Evolutionary conservation across 1,140 invertebrate genomes (phyloP).

Genomic region (Lucilia cuprina): DNA sequence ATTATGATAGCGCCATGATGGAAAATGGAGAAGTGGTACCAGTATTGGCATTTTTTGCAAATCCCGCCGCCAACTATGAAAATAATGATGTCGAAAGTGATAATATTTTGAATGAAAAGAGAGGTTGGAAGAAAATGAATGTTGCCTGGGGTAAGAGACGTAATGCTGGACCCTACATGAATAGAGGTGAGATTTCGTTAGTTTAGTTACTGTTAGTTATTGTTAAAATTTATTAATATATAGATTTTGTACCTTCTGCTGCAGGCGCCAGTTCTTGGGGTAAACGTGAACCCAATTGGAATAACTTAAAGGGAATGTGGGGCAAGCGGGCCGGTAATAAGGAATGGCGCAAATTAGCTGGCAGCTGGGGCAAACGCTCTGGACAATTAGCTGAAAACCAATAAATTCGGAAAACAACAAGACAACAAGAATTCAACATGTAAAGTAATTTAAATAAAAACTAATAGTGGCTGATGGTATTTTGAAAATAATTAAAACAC

Average conservation of each 20-base stretch:
- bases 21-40: slow-evolving; percentile 26
- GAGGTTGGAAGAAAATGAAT: slow-evolving; percentile 70
- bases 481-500: neutral
- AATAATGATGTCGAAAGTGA: slow-evolving; percentile 35
- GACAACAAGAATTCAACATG: neutral
- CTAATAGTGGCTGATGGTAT: neutral
- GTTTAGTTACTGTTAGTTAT: neutral
- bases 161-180: slow-evolving; percentile 65
- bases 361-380: slow-evolving; percentile 58
- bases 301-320: slow-evolving; percentile 77
- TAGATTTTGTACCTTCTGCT: slow-evolving; percentile 29
- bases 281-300: slow-evolving; percentile 76
- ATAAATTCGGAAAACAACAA: neutral
- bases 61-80: neutral
- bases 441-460: too few relatives aligned
- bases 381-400: neutral
- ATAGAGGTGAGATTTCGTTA: slow-evolving; percentile 63
- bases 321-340: slow-evolving; percentile 66
- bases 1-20: slow-evolving; percentile 19
- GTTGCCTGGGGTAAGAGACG: slow-evolving; percentile 72
- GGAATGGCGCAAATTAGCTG: slow-evolving; percentile 57
- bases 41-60: slow-evolving; percentile 22
- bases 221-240: slow-evolving; percentile 3
- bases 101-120: slow-evolving; percentile 63
- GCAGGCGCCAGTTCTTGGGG: slow-evolving; percentile 67